A percentile compares a stretch with the other conserved stretches of the same genome.
Conservation (phyloP, 2,797 vertebrate genomes). For the Pygocentrus nattereri region DNA sequence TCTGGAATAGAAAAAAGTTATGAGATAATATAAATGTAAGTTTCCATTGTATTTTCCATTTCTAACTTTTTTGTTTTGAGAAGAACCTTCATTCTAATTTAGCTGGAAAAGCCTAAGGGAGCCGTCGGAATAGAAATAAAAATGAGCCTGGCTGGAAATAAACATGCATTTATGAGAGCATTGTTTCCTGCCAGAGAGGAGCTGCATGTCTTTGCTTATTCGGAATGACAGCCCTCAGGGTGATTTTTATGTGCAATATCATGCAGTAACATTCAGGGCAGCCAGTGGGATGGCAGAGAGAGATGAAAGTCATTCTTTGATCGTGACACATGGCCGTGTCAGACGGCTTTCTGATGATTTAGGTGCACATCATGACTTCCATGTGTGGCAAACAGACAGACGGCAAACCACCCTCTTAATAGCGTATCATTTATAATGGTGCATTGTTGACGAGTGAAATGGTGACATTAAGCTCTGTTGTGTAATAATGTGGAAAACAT, state of each 20-base stretch:
- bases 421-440: neutral
- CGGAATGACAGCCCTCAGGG: neutral
- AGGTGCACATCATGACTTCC: neutral
- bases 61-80: neutral
- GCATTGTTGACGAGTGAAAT: neutral
- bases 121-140: neutral
- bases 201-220: neutral
- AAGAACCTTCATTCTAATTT: neutral
- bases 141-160: constrained; percentile 5
- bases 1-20: too few relatives aligned
- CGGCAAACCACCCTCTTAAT: too few relatives aligned
- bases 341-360: neutral
- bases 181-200: constrained; percentile 14
- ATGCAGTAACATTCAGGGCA: neutral
- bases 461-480: neutral
- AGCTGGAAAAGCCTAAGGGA: neutral
- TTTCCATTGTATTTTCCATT: neutral
- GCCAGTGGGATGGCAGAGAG: neutral
- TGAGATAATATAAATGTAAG: too few relatives aligned
- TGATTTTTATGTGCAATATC: constrained; percentile 6
- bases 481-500: neutral
- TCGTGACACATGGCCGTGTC: neutral
- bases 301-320: neutral
- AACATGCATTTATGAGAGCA: constrained; percentile 17
- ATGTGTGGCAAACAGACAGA: neutral